A percentile compares a stretch with the other conserved stretches of the same genome.
These are phyloP conservation scores for Cryptotis parvus DNA, from an alignment of 2,113 vertebrate genomes.

Conservation along the genomic window DNA sequence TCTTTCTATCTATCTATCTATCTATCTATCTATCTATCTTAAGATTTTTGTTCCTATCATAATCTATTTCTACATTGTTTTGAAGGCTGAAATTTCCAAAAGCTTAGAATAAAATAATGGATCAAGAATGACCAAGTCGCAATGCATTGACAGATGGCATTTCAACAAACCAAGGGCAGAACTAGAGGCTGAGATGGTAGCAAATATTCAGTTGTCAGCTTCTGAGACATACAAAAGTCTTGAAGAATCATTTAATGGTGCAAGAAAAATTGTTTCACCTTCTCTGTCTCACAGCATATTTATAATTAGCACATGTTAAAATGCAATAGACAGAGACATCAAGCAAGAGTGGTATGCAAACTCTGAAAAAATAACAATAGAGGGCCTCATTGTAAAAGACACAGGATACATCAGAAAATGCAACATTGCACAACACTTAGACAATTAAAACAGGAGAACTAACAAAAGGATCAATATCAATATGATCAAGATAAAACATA, in stretches of 20 bases:
- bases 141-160: not conserved
- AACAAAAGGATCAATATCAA: constrained; percentile 23
- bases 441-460: not conserved
- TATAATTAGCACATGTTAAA: not conserved
- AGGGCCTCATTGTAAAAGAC: not conserved
- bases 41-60: not conserved
- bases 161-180: not conserved
- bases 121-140: not conserved
- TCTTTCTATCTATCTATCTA: no score
- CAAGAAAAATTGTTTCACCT: not conserved
- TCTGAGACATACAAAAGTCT: not conserved
- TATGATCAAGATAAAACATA: no score
- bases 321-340: not conserved
- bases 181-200: not conserved
- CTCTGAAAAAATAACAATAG: constrained; percentile 9
- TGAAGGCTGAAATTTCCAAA: not conserved
- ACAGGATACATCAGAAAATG: not conserved
- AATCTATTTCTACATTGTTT: not conserved
- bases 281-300: not conserved
- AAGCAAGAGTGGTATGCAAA: not conserved
- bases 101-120: no score
- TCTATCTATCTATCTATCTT: no score
- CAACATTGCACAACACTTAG: constrained; percentile 14
- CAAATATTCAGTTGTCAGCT: not conserved
- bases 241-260: not conserved